These are phyloP conservation scores for Euspilapteryx auroguttella DNA, from an alignment of 2,888 invertebrate species.

Conservation along the genomic window DNA sequence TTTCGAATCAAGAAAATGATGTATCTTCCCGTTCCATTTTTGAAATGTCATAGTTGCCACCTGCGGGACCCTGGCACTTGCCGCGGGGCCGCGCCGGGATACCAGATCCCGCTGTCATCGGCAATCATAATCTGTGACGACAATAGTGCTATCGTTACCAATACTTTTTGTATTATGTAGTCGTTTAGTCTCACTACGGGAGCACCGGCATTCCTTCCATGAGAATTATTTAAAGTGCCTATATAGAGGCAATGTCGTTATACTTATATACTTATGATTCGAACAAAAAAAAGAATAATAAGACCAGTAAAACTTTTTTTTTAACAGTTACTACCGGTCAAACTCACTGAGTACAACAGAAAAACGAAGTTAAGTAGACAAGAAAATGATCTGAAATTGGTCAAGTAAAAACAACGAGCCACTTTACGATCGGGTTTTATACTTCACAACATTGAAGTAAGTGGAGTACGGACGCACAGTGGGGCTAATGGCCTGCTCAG, in stretches of 20 bases:
- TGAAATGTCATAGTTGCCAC: constrained; percentile 16
- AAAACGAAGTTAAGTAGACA: too few relatives aligned
- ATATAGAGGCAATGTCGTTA: neutral
- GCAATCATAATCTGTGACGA: neutral
- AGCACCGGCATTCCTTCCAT: neutral
- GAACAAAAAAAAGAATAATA: neutral
- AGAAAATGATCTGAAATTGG: too few relatives aligned
- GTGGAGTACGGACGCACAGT: too few relatives aligned
- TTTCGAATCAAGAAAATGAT: constrained; percentile 30
- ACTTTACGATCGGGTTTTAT: too few relatives aligned
- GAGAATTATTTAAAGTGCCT: too few relatives aligned
- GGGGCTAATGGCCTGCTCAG: too few relatives aligned
- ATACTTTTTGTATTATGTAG: neutral
- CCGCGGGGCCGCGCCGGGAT: constrained; percentile 1
- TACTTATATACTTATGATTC: neutral
- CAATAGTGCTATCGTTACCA: neutral
- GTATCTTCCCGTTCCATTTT: constrained; percentile 25
- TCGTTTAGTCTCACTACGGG: neutral
- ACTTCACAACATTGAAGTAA: too few relatives aligned
- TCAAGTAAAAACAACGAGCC: too few relatives aligned
- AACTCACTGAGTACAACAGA: too few relatives aligned
- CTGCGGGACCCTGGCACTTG: constrained; percentile 4
- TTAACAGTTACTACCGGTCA: too few relatives aligned
- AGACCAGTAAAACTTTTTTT: too few relatives aligned
- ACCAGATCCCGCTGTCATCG: neutral